Evolutionary conservation across 1,140 invertebrate species (phyloP).

Genomic region (Hydropsyche tenuis): DNA sequence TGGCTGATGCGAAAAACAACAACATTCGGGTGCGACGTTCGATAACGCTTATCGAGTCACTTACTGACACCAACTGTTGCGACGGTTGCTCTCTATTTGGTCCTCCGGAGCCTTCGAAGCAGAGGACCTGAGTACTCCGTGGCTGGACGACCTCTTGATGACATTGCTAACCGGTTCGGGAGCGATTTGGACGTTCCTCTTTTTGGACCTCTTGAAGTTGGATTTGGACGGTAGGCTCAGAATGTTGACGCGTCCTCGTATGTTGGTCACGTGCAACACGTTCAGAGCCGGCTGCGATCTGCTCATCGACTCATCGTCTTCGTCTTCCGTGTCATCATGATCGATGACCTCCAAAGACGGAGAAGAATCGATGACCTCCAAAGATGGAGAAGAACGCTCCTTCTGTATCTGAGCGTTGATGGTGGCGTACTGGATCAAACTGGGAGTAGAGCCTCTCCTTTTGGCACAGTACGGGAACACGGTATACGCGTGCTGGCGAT

Average conservation of each 20-base stretch:
- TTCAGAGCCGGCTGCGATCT: slow-evolving; percentile 46
- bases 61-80: slow-evolving; percentile 64
- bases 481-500: not conserved
- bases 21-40: too few species aligned
- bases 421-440: slow-evolving; percentile 47
- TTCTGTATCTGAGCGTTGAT: slow-evolving; percentile 49
- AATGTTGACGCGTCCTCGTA: slow-evolving; percentile 38
- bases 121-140: slow-evolving; percentile 28
- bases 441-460: slow-evolving; percentile 45
- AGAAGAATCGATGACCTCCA: slow-evolving; percentile 38
- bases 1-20: too few species aligned
- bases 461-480: not conserved
- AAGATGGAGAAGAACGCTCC: slow-evolving; percentile 44
- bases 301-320: slow-evolving; percentile 19
- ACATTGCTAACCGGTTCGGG: slow-evolving; percentile 12
- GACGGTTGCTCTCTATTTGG: slow-evolving; percentile 48
- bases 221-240: slow-evolving; percentile 13
- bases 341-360: slow-evolving; percentile 24
- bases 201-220: not conserved
- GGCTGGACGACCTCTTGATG: slow-evolving; percentile 44
- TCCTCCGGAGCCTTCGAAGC: not conserved
- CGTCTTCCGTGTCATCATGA: not conserved
- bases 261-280: slow-evolving; percentile 44
- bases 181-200: not conserved
- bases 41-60: slow-evolving; percentile 50